These are phyloP conservation scores for Azorinus chamasolen DNA, from an alignment of 2,888 invertebrate genomes.

Conservation along the genomic window DNA sequence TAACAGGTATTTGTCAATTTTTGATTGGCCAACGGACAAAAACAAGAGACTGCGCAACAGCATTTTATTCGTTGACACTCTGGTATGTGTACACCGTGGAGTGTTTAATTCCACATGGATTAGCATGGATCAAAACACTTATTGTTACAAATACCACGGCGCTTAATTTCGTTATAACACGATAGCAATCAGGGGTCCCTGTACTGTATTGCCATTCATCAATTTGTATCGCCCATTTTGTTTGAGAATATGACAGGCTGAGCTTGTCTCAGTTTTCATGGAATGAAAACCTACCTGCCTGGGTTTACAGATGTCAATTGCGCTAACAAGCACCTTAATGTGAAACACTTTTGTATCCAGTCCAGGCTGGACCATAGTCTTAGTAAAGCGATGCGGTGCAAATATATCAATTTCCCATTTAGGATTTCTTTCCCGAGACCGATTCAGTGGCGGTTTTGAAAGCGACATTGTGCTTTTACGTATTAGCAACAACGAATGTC, in stretches of 20 bases:
- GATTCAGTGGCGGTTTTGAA: slow-evolving; percentile 11
- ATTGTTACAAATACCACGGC: slow-evolving; percentile 39
- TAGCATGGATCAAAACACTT: slow-evolving; percentile 48
- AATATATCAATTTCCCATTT: slow-evolving; percentile 49
- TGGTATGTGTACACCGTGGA: not conserved
- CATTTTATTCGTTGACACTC: slow-evolving; percentile 37
- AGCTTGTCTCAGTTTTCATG: slow-evolving; percentile 48
- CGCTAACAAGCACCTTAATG: slow-evolving; percentile 30
- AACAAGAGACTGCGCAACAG: slow-evolving; percentile 51
- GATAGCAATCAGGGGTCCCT: slow-evolving; percentile 15
- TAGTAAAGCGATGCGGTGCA: slow-evolving; percentile 5
- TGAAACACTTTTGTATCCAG: too few relatives aligned
- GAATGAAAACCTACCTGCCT: slow-evolving; percentile 38
- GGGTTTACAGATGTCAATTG: slow-evolving; percentile 31
- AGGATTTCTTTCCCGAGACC: slow-evolving; percentile 30
- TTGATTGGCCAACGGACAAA: slow-evolving; percentile 58
- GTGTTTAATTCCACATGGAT: slow-evolving; percentile 21
- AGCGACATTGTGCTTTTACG: slow-evolving; percentile 36
- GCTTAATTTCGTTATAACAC: slow-evolving; percentile 39
- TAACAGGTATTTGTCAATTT: slow-evolving; percentile 20
- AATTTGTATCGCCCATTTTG: slow-evolving; percentile 15
- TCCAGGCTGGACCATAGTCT: not conserved
- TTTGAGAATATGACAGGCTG: slow-evolving; percentile 47
- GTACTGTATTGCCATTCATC: slow-evolving; percentile 22
- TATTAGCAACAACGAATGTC: slow-evolving; percentile 38